Base-by-base conservation (phyloP, 2,888 invertebrate species). In the Thymelicus sylvestris region DNA sequence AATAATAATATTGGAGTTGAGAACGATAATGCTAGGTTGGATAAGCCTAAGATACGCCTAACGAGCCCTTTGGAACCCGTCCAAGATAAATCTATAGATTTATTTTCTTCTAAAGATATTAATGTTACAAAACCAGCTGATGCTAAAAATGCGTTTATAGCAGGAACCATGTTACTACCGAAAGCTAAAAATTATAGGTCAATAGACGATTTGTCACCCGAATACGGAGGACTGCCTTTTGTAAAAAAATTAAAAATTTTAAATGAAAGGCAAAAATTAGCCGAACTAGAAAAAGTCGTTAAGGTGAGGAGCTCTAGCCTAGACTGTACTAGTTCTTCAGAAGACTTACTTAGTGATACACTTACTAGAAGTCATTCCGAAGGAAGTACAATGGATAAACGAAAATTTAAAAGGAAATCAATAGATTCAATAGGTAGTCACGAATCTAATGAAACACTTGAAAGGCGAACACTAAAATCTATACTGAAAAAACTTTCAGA, bases 181-280 rank as follows among this genome's bases (percentile, higher is more conserved):
- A 89, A 88, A 88, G 78, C 87, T 2, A 97, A 97, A 86, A 95
- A 96, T 84, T 97, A 97, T 87, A 95, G 95, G 74, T 97, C 97
- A n/a, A 96, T 97, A 66, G 97, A 97, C 81, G 98, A 98, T 85
- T 88, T 98, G 48, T 97, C 97, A 8, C 98, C 98, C 0, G 98
- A 98, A 85, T 98, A 97, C 80, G 96, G 97, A 66, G 97, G 97
- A 13, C 88, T 98, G 72, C 97, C 98, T 0, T 98, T 98, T 83
- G 97, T 98, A 0, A 98, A 98, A 87, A 97, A 97, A 80, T 90
- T 98, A 64, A 97, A 98, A 92, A 98, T 98, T 78, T 93, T 98
- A 62, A 98, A 98, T 86, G 98, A 98, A 89, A 95, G 97, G 10
- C 97, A 97, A 84, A 98, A 97, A 89, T 88, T 98, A 74, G 97